Evolutionary conservation across 1,140 invertebrate genomes (phyloP), one percentile per base, ranked within the genome.

Genomic region (Sinonovacula constricta): DNA sequence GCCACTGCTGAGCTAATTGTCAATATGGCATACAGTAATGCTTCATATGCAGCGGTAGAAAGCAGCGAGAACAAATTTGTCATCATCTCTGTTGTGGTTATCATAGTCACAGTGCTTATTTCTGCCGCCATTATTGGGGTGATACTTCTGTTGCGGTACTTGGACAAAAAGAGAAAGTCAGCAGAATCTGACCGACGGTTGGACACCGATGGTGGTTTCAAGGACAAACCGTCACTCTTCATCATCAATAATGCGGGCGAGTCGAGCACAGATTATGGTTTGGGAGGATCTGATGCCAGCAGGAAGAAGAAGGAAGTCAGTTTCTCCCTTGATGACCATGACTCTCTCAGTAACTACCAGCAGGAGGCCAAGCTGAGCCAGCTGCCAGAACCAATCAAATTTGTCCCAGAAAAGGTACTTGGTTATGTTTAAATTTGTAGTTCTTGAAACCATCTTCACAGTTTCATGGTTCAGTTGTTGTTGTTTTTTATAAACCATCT

Each of bases 271-370:
- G 67, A 79, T 49, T 36, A 72, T 45, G 49, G 59, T 3, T 26
- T 68, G 28, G 24, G 65, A 3, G 36, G 28, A 28, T 62, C 65
- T 18, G 72, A 76, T 18, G 22, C 14, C 2, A 56, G 28, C 0
- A 81, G 72, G 30, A 84, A 84, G 76, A 84, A 84, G 54, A 84
- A 84, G 39, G 83, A 82, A 80, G 83, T 84, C 10, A 84, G 83
- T 31, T 84, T 84, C 45, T 82, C 81, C 5, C 51, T 84, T 22
- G 79, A 84, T 62, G 83, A 82, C 2, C 77, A 63, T 18, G 69
- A 82, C 26, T 79, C 76, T n/a, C 54, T 74, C 4, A 51, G 33
- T 30, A 65, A 30, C 45, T 76, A 66, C 51, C 72, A 76, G 30
- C 49, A 67, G 3, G 53, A 67, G 1, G 12, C 59, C 0, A 39